Conservation (phyloP, 2,888 invertebrate genomes). For the Xanthostigma xanthostigma region DNA sequence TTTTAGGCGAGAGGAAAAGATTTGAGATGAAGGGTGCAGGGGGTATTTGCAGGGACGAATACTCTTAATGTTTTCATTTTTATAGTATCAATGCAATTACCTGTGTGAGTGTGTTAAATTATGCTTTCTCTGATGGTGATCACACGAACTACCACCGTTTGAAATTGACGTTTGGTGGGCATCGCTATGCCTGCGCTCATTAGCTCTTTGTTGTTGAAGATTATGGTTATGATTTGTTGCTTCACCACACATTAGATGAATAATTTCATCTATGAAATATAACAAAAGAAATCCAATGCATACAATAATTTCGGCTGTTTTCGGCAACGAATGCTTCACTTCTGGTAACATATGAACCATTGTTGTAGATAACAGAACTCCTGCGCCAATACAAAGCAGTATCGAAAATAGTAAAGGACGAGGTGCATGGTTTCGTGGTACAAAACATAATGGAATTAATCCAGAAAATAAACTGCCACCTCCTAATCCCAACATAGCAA, state of each 20-base stretch:
- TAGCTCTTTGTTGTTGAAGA: slow-evolving; percentile 1
- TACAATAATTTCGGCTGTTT: slow-evolving; percentile 47
- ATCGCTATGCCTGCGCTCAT: slow-evolving; percentile 5
- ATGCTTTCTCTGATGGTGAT: too few species aligned
- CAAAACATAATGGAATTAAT: slow-evolving; percentile 49
- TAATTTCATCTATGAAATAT: slow-evolving; percentile 56
- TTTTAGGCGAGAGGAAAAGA: too few species aligned
- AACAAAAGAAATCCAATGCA: slow-evolving; percentile 56
- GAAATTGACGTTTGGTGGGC: not conserved
- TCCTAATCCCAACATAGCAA: slow-evolving; percentile 50
- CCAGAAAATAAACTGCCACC: slow-evolving; percentile 55
- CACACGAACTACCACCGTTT: too few species aligned
- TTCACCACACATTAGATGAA: slow-evolving; percentile 47
- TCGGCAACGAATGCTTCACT: slow-evolving; percentile 31
- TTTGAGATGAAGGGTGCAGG: too few species aligned
- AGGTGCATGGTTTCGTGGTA: slow-evolving; percentile 37
- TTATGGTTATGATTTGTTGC: slow-evolving; percentile 18
- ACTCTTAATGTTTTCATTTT: too few species aligned
- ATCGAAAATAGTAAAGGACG: slow-evolving; percentile 50
- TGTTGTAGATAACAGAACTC: slow-evolving; percentile 62
- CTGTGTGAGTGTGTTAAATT: too few species aligned
- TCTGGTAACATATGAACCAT: slow-evolving; percentile 71
- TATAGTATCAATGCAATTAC: too few species aligned
- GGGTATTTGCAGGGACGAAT: too few species aligned
- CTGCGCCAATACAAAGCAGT: slow-evolving; percentile 65